Evolutionary conservation across 2,797 vertebrate genomes (phyloP), one percentile per base, ranked within the genome.

Genomic region (Furcifer pardalis): DNA sequence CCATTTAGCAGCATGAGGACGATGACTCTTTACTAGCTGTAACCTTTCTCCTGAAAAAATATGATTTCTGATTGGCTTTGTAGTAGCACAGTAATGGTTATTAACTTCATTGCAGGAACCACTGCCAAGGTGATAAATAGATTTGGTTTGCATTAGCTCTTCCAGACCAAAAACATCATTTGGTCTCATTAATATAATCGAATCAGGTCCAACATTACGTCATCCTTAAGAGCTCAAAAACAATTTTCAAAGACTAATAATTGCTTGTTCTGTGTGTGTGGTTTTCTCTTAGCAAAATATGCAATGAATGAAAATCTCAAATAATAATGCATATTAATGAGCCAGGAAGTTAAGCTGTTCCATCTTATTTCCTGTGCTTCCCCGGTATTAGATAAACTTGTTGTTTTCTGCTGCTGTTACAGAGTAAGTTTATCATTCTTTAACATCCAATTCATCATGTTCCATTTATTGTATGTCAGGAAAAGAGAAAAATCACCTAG

Each of bases 81-180:
- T 91, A 83, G 78, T 86, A 91, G 84, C 84, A 81, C 46, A 90
- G 86, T 86, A 91, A 92, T 89, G 86, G 88, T 91, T 85, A 94
- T 93, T 95, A 94, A 88, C 72, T 32, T 32, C 62, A 71, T 25
- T 93, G 87, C 79, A 88, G 79, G 59, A 94, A 90, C 89, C 81
- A 91, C 84, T 88, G 85, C 85, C 90, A 94, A 90, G 90, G 82
- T 93, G 94, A 94, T 92, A 92, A 93, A 93, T 81, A 91, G 90
- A 89, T 94, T 94, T 90, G 74, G 89, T 93, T 94, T 91, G 87
- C 84, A 89, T 93, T 90, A 94, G 88, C 78, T 86, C 84, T 59
- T 69, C 32, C 52, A 90, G 86, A 83, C 89, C 90, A 89, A 93
- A 89, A 92, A 84, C 68, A 92, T 89, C 82, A 89, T 91, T 93